Conservation (phyloP, 2,888 invertebrate species). For the Bibio marci region DNA sequence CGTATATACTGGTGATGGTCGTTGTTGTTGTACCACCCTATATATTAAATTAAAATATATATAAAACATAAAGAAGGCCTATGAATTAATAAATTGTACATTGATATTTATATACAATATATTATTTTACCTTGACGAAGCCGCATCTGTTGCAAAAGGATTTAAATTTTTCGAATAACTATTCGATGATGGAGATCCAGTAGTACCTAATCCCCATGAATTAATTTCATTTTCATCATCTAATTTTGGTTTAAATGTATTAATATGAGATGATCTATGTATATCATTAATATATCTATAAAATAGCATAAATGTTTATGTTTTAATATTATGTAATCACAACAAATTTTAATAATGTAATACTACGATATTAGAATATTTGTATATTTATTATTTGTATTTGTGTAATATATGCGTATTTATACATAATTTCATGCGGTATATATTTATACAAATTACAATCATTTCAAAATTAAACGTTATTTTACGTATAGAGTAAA, state of each 20-base stretch:
- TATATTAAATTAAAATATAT: too few relatives aligned
- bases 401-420: too few relatives aligned
- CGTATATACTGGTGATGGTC: slow-evolving; percentile 5
- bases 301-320: too few relatives aligned
- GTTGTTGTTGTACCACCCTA: slow-evolving; percentile 12
- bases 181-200: slow-evolving; percentile 20
- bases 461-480: too few relatives aligned
- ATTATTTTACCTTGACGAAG: slow-evolving; percentile 24
- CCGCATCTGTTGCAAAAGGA: slow-evolving; percentile 23
- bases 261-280: slow-evolving; percentile 39
- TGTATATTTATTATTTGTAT: too few relatives aligned
- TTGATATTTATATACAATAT: too few relatives aligned
- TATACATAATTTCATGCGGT: too few relatives aligned
- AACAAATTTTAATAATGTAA: too few relatives aligned
- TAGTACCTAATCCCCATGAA: slow-evolving; percentile 41
- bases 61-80: too few relatives aligned
- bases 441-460: too few relatives aligned
- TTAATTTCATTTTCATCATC: slow-evolving; percentile 43
- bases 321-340: not conserved
- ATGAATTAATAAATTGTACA: too few relatives aligned
- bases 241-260: slow-evolving; percentile 28
- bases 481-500: too few relatives aligned
- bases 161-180: slow-evolving; percentile 23
- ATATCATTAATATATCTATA: slow-evolving; percentile 39
- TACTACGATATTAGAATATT: not conserved